Base-by-base conservation (phyloP, 2,797 vertebrate species). In the Cercopithecus diana region DNA sequence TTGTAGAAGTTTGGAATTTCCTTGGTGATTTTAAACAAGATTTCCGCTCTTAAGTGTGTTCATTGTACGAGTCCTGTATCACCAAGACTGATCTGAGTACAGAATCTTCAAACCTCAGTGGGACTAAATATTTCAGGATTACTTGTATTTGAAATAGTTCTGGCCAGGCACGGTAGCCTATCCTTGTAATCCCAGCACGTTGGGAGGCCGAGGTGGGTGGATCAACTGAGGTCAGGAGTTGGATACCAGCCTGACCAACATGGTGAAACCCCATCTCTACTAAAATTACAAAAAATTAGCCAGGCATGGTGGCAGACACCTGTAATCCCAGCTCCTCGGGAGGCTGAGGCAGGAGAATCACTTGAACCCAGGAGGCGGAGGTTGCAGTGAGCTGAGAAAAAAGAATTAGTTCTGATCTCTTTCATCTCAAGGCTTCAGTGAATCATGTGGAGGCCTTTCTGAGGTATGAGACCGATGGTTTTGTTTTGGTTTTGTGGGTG, bases 11-110 rank as follows among this genome's bases (percentile, higher is more conserved):
- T 77, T 88, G 88, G 84, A 70, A 85, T 97, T 88, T 97, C 67
- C 41, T 96, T 96, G 75, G 94, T 94, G 88, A 90, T 89, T 93
- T 96, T 92, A 92, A 88, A 90, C 84, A 97, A 84, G 80, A 87
- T 64, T 94, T 96, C 84, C 67, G 93, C 22, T 92, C 33, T 92
- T 50, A 64, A 39, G 45, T 75, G n/a, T 85, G 72, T 22, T 95
- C n/a, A 39, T 87, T 92, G 87, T 86, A 3, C 58, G 84, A 81
- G 13, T 83, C 72, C 89, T 64, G 39, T 92, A 79, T 86, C 9
- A 52, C 81, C 39, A 70, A 41, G 43, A 58, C 39, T 45, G 33
- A 92, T 64, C 11, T 43, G 61, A 97, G 61, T 43, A 30, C 41
- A 92, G 79, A 58, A 39, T 83, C 82, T 92, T 96, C 87, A 80